A percentile compares a stretch with the other conserved stretches of the same genome.
phyloP scores from a whole-genome alignment of 2,113 vertebrate genomes.

The Lynx canadensis region DNA sequence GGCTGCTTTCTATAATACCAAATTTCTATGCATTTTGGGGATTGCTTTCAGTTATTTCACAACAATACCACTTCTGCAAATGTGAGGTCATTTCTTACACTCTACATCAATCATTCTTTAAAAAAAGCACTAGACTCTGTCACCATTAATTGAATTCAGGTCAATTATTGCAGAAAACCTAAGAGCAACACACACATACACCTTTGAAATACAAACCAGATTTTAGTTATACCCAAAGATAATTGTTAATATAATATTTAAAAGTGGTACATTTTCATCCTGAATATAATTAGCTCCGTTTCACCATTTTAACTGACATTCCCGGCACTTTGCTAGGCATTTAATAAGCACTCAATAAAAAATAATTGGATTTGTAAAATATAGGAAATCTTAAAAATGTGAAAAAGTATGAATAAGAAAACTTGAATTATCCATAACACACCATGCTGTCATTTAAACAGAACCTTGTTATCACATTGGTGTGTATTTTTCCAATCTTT shows the following conservation, averaged over 20 bases:
- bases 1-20: background rate
- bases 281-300: background rate
- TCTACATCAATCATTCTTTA: background rate
- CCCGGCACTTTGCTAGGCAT: background rate
- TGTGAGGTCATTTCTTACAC: background rate
- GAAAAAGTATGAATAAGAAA: background rate
- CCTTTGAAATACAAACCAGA: background rate
- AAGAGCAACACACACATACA: background rate
- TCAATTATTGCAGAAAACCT: constrained; percentile 13
- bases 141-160: constrained; percentile 16
- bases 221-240: background rate
- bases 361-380: background rate
- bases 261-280: background rate
- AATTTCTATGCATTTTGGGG: background rate
- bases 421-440: background rate
- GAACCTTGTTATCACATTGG: background rate
- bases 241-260: background rate
- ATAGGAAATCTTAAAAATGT: background rate
- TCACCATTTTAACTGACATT: background rate
- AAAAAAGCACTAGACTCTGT: background rate
- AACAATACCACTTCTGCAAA: background rate
- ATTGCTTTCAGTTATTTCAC: background rate
- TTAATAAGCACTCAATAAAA: background rate
- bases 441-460: background rate
- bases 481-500: background rate